Percentiles rank a stretch among this genome's conserved stretches.
Conservation (phyloP, 2,888 invertebrate species). For the Phasia obesa region DNA sequence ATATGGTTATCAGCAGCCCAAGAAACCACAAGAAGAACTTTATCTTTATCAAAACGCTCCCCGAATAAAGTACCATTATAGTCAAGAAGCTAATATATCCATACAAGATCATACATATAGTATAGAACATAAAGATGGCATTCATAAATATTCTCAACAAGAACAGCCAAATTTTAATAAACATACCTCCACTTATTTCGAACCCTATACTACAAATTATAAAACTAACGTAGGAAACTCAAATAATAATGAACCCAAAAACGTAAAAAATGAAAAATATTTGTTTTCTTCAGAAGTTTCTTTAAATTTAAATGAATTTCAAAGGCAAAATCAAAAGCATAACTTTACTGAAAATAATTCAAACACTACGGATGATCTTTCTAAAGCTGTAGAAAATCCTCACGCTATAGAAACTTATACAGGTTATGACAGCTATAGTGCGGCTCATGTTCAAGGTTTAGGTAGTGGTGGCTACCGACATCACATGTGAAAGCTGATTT, state of each 20-base stretch:
- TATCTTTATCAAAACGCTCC: no score
- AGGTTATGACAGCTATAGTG: slow-evolving; percentile 79
- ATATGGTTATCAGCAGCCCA: background rate
- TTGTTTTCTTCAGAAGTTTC: slow-evolving; percentile 7
- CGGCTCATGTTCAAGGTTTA: slow-evolving; percentile 77
- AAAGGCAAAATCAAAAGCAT: background rate
- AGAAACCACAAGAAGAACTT: no score
- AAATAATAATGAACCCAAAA: no score
- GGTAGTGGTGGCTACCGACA: slow-evolving; percentile 74
- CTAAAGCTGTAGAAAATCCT: slow-evolving; percentile 59
- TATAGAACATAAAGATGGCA: no score
- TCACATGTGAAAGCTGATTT: background rate
- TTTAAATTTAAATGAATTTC: background rate
- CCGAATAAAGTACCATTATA: no score
- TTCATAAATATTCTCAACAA: no score
- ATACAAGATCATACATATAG: no score
- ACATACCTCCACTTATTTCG: background rate
- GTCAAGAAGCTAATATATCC: no score
- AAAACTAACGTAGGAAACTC: background rate
- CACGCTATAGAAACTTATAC: slow-evolving; percentile 74
- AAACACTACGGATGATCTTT: slow-evolving; percentile 53
- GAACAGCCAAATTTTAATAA: background rate
- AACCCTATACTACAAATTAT: background rate
- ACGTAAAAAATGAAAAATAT: background rate
- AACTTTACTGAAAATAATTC: slow-evolving; percentile 44